Conservation (phyloP, 2,797 vertebrate genomes). For the Sciurus vulgaris region DNA sequence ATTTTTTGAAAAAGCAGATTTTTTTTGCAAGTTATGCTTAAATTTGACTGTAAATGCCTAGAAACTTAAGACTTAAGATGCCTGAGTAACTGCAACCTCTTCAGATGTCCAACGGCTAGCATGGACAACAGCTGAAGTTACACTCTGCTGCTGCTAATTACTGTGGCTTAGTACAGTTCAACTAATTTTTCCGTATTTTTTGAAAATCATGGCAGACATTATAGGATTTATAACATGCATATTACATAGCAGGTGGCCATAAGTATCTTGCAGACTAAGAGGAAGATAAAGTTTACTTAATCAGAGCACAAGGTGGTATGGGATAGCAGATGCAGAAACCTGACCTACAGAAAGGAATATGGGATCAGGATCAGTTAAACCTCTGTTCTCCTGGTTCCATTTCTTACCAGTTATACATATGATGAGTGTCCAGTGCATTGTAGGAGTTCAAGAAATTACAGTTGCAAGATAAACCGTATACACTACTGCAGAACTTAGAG, state of each 20-base stretch:
- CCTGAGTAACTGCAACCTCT: neutral
- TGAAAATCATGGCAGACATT: neutral
- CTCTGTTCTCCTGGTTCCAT: neutral
- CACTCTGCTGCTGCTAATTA: neutral
- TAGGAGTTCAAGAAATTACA: neutral
- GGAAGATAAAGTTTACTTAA: neutral
- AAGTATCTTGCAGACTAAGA: neutral
- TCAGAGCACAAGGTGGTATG: neutral
- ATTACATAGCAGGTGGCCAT: neutral
- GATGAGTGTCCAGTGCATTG: neutral
- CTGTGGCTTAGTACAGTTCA: neutral
- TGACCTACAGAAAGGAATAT: neutral
- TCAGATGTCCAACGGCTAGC: neutral
- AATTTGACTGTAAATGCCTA: neutral
- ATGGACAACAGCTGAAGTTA: neutral
- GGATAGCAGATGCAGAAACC: neutral
- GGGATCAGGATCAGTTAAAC: too few relatives aligned
- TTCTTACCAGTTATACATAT: neutral
- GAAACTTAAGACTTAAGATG: neutral
- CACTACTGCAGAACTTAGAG: neutral
- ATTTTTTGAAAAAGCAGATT: neutral
- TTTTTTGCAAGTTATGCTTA: constrained; percentile 14
- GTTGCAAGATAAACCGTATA: neutral
- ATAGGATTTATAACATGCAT: neutral
- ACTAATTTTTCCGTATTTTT: neutral